Evolutionary conservation across 2,113 vertebrate genomes (phyloP), one percentile per base, ranked within the genome.

Genomic region (Oceanites oceanicus): DNA sequence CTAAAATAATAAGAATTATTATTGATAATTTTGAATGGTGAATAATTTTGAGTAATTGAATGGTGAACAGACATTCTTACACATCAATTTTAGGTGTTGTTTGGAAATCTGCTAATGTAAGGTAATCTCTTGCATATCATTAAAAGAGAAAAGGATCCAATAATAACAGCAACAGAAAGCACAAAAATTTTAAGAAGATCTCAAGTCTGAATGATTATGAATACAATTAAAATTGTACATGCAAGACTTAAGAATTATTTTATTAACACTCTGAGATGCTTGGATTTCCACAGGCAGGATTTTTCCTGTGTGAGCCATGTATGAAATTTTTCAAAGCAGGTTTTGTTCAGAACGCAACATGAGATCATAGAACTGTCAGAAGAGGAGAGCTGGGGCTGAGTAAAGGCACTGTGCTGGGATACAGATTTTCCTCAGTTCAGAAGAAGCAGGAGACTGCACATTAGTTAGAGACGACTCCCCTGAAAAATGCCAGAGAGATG

Each of bases 381-480:
- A 74, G 44, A 84, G 16, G 22, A 68, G 34, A 56, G 9, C 23
- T 56, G 3, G 15, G 21, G 53, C 44, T 65, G 34, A 63, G 26
- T 27, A 25, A 82, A 92, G 47, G 19, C 1, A 1, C 34, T 71
- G 38, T 27, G 25, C 56, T 49, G 26, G 21, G 38, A 18, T 38
- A 22, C 11, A 23, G 61, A 11, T 27, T 82, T 78, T 58, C 47
- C 19, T 36, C 12, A 4, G 27, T 75, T 50, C n/a, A 63, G 45
- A 50, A 90, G 47, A 25, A 42, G 22, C 27, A 78, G 38, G 22
- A 95, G 29, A 52, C 34, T 17, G 16, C 22, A 14, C 22, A 26
- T 12, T 44, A 26, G 2, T 52, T 23, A 14, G 45, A 63, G 26
- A 40, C 1, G 1, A 26, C 3, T 22, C 1, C 30, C 22, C 45